Evolutionary conservation across 2,113 vertebrate genomes (phyloP).

Genomic region (Sinocyclocheilus anshuiensis): DNA sequence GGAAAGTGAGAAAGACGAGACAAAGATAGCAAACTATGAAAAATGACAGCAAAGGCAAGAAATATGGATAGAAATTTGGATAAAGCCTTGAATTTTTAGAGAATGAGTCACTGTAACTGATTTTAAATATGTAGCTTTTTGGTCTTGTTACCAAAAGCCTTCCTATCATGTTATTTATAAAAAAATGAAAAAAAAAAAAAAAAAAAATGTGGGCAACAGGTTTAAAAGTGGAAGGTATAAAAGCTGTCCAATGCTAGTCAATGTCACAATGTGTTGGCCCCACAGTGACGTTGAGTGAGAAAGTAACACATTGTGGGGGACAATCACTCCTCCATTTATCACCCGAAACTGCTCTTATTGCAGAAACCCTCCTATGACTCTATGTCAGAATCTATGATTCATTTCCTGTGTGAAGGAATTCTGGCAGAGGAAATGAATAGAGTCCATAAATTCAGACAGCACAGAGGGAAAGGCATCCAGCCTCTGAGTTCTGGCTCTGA

Average conservation of each 20-base stretch:
- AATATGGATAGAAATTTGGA: not conserved
- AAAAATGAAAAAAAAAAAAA: not conserved
- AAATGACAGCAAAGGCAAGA: constrained; percentile 33
- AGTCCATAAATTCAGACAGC: constrained; percentile 43
- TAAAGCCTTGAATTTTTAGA: not conserved
- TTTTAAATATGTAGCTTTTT: not conserved
- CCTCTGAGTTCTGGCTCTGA: constrained; percentile 3
- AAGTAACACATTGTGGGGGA: constrained; percentile 40
- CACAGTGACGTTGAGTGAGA: constrained; percentile 42
- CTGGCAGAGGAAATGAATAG: constrained; percentile 53
- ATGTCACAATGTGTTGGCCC: not conserved
- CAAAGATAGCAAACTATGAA: constrained; percentile 43
- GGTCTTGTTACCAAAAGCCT: not conserved
- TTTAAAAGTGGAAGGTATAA: not conserved
- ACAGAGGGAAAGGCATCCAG: constrained; percentile 31
- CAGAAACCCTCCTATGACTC: constrained; percentile 54
- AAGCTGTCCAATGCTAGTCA: not conserved
- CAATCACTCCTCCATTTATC: constrained; percentile 52
- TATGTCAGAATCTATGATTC: constrained; percentile 48
- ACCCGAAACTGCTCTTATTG: constrained; percentile 51
- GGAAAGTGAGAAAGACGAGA: constrained; percentile 36
- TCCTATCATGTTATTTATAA: not conserved
- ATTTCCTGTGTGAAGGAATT: constrained; percentile 55
- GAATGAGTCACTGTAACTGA: not conserved
- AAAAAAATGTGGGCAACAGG: not conserved